Percentiles rank a stretch among this genome's conserved stretches.
These are phyloP conservation scores for Fragum fragum DNA, from an alignment of 2,888 invertebrate species.

Conservation along the genomic window DNA sequence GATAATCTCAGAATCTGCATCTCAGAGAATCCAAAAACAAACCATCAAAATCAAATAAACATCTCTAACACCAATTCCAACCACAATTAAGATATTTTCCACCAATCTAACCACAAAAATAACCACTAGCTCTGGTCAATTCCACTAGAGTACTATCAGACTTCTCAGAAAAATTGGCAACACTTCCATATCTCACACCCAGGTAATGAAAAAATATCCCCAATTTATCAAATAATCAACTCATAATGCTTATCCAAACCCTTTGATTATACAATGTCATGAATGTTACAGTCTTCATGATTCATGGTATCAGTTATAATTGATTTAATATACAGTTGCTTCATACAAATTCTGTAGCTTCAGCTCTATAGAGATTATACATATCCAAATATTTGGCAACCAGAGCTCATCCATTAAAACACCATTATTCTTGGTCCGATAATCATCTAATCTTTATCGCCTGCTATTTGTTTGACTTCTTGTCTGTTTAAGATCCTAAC, in stretches of 20 bases:
- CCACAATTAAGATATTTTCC: background rate
- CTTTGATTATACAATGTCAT: background rate
- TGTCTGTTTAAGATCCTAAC: background rate
- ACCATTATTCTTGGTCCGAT: conserved; percentile 14
- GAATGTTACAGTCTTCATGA: no score
- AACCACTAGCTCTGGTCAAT: background rate
- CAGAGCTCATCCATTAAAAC: conserved; percentile 25
- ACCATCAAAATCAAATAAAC: background rate
- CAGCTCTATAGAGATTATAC: background rate
- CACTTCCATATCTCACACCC: background rate
- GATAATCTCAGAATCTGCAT: no score
- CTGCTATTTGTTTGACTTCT: conserved; percentile 26
- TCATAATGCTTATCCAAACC: background rate
- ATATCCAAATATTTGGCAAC: conserved; percentile 11
- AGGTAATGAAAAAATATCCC: background rate
- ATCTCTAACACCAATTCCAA: background rate
- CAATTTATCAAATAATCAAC: background rate
- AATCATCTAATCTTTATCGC: conserved; percentile 29
- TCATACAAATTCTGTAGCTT: background rate
- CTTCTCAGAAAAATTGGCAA: background rate
- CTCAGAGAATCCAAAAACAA: no score
- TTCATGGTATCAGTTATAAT: no score
- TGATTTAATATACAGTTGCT: no score
- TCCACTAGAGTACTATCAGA: background rate
- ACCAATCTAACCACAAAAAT: background rate